These are phyloP conservation scores for Lamproptera curius DNA, from an alignment of 2,888 invertebrate genomes.

Conservation along the genomic window DNA sequence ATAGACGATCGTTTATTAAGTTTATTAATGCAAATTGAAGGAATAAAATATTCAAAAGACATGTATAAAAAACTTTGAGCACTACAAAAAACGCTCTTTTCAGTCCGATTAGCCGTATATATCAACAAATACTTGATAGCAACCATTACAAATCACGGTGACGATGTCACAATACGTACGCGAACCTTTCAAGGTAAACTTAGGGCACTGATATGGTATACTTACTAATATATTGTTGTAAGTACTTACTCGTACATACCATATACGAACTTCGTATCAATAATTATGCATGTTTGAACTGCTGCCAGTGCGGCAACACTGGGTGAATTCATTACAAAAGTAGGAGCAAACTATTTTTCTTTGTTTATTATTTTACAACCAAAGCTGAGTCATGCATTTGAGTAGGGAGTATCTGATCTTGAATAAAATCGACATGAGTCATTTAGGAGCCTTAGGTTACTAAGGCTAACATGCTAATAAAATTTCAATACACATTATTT, in stretches of 20 bases:
- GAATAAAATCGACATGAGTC: slow-evolving; percentile 19
- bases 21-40: too few species aligned
- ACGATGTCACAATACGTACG: slow-evolving; percentile 30
- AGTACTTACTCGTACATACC: slow-evolving; percentile 13
- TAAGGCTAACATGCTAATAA: slow-evolving; percentile 8
- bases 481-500: slow-evolving; percentile 3
- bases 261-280: slow-evolving; percentile 6
- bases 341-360: slow-evolving; percentile 17
- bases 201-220: slow-evolving; percentile 40
- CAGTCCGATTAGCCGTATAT: slow-evolving; percentile 30
- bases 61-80: too few species aligned
- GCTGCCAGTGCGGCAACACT: slow-evolving; percentile 12
- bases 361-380: slow-evolving; percentile 31
- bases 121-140: slow-evolving; percentile 37
- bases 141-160: slow-evolving; percentile 35
- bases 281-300: slow-evolving; percentile 15
- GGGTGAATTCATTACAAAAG: slow-evolving; percentile 11
- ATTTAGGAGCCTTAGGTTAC: slow-evolving; percentile 8
- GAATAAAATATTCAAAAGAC: too few species aligned
- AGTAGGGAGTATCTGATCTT: slow-evolving; percentile 25
- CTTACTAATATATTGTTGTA: slow-evolving; percentile 17
- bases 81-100: slow-evolving; percentile 27
- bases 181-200: slow-evolving; percentile 51
- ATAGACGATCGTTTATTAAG: not conserved
- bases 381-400: slow-evolving; percentile 31